A percentile compares a stretch with the other conserved stretches of the same genome.
Evolutionary conservation across 2,888 invertebrate genomes (phyloP).

Genomic region (Melangyna quadrimaculata): DNA sequence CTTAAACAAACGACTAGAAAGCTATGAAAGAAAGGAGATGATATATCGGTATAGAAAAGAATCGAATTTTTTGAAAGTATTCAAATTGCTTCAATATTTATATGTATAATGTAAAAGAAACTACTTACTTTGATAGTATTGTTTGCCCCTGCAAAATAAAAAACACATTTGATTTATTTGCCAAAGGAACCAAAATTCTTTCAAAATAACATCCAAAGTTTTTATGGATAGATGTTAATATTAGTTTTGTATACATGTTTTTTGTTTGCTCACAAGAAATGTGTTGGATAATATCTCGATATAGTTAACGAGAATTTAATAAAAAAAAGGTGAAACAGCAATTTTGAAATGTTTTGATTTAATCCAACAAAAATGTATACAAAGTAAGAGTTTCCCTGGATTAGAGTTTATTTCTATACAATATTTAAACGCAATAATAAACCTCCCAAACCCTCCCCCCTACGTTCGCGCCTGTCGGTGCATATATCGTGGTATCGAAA

Average conservation of each 20-base stretch:
- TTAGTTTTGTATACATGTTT: slow-evolving; percentile 15
- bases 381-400: too few relatives aligned
- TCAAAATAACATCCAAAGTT: slow-evolving; percentile 40
- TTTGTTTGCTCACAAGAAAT: slow-evolving; percentile 26
- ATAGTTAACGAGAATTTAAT: too few relatives aligned
- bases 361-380: too few relatives aligned
- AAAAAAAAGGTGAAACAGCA: too few relatives aligned
- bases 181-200: slow-evolving; percentile 55
- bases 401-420: too few relatives aligned
- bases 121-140: slow-evolving; percentile 43
- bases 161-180: slow-evolving; percentile 34
- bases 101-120: not conserved
- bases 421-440: too few relatives aligned
- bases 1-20: not conserved
- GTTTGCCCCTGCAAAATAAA: slow-evolving; percentile 40
- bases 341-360: too few relatives aligned
- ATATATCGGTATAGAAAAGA: slow-evolving; percentile 36
- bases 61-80: slow-evolving; percentile 36
- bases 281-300: too few relatives aligned
- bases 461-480: too few relatives aligned
- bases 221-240: slow-evolving; percentile 16
- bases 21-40: not conserved
- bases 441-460: too few relatives aligned
- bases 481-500: too few relatives aligned
- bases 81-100: slow-evolving; percentile 26